These are phyloP conservation scores for Mesocricetus auratus DNA, from an alignment of 2,113 vertebrate species.

Conservation along the genomic window DNA sequence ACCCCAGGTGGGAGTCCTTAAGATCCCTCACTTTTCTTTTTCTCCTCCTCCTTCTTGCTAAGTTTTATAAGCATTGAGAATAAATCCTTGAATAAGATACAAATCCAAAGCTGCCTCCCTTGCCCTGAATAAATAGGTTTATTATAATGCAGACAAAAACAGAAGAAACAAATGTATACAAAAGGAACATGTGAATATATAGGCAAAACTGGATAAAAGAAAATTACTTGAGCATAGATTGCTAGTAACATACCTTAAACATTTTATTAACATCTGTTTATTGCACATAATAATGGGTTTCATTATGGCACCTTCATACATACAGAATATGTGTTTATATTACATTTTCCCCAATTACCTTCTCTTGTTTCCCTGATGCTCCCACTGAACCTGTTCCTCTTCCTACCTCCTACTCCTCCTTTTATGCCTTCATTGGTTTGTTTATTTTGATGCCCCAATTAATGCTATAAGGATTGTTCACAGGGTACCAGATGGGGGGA, in stretches of 20 bases:
- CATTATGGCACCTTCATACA: not conserved
- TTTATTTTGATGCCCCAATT: not conserved
- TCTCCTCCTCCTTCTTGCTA: not conserved
- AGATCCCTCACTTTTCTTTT: not conserved
- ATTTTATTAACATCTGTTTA: not conserved
- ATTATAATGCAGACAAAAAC: not conserved
- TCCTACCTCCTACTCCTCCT: not conserved
- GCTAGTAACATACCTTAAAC: not conserved
- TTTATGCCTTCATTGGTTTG: not conserved
- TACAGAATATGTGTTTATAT: not conserved
- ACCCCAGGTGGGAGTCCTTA: not conserved
- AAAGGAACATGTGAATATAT: not conserved
- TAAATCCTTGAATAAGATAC: not conserved
- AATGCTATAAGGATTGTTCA: not conserved
- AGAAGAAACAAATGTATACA: not conserved
- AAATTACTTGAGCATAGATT: not conserved
- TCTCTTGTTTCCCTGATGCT: not conserved
- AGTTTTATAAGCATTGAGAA: not conserved
- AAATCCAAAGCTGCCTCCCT: not conserved
- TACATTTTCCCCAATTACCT: not conserved
- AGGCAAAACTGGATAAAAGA: not conserved
- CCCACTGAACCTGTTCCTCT: not conserved
- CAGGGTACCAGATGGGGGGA: too few relatives aligned
- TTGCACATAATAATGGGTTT: not conserved
- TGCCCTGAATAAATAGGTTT: not conserved